A percentile compares a stretch with the other conserved stretches of the same genome.
Evolutionary conservation across 2,113 vertebrate genomes (phyloP).

Genomic region (Anser brachyrhynchus): DNA sequence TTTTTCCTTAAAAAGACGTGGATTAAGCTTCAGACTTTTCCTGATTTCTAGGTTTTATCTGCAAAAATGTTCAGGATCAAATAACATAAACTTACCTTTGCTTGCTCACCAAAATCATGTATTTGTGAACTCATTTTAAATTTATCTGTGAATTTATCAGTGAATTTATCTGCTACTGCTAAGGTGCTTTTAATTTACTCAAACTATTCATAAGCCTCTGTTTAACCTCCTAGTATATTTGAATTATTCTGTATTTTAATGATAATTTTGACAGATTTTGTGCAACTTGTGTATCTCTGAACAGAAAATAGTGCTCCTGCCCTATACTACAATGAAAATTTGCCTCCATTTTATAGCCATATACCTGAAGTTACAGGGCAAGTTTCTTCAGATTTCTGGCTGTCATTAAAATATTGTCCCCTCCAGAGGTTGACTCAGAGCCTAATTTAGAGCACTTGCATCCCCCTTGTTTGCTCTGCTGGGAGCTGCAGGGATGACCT

Average conservation of each 20-base stretch:
- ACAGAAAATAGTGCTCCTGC: neutral
- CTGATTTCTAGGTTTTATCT: neutral
- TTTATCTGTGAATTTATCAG: neutral
- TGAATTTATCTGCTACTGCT: neutral
- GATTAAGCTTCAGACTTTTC: neutral
- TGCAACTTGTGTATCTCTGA: neutral
- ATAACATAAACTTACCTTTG: neutral
- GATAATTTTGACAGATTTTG: neutral
- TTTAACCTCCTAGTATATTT: neutral
- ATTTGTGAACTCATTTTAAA: neutral
- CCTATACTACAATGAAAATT: neutral
- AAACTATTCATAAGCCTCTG: neutral
- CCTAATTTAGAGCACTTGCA: neutral
- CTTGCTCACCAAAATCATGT: neutral
- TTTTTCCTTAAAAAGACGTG: neutral
- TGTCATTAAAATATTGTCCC: neutral
- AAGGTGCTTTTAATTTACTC: neutral
- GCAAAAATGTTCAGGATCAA: neutral
- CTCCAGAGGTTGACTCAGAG: neutral
- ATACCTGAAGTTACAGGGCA: neutral
- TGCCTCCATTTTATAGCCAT: neutral
- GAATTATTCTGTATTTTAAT: neutral
- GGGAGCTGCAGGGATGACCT: rapidly evolving
- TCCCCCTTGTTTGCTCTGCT: neutral
- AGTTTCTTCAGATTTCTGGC: neutral